Percentiles rank a stretch among this genome's conserved stretches.
phyloP scores from a whole-genome alignment of 2,888 invertebrate genomes.

The Hirtodrosophila duncani region DNA sequence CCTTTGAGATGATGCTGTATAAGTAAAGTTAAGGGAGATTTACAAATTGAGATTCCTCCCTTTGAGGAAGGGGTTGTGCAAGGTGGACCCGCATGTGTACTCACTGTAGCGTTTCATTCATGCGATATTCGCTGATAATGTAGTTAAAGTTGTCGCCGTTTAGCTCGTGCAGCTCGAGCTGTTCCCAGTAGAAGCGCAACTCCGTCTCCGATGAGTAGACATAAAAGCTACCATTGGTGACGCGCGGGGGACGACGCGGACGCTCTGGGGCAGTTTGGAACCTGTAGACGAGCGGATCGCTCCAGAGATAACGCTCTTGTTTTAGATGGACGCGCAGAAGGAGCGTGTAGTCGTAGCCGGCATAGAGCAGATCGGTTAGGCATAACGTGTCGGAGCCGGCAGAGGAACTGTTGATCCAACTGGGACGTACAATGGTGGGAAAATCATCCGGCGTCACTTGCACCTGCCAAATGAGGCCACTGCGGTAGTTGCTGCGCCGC shows the following conservation, averaged over 20 bases:
- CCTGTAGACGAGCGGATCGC: constrained; percentile 81
- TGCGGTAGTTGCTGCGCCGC: constrained; percentile 56
- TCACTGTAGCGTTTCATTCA: constrained; percentile 60
- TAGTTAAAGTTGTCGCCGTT: constrained; percentile 88
- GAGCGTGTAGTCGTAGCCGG: constrained; percentile 82
- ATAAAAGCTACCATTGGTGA: constrained; percentile 87
- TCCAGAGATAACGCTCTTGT: too few species aligned
- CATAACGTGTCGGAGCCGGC: constrained; percentile 52
- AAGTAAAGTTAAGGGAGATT: too few species aligned
- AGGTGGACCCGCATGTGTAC: too few species aligned
- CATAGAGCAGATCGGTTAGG: constrained; percentile 61
- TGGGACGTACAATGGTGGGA: constrained; percentile 23
- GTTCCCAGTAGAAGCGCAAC: constrained; percentile 89
- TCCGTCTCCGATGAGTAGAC: constrained; percentile 81
- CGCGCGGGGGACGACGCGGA: constrained; percentile 85
- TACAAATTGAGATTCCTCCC: too few species aligned
- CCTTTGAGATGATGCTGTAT: too few species aligned
- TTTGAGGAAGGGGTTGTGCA: too few species aligned
- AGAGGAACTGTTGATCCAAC: constrained; percentile 47
- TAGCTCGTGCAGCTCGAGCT: constrained; percentile 83
- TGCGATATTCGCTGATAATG: constrained; percentile 79
- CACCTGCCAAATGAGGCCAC: constrained; percentile 71
- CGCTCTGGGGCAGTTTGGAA: constrained; percentile 80
- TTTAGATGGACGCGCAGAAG: constrained; percentile 81
- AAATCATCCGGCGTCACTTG: constrained; percentile 58